These are phyloP conservation scores for Sinopyrophorus schimmeli DNA, from an alignment of 2,888 invertebrate species.

Conservation along the genomic window DNA sequence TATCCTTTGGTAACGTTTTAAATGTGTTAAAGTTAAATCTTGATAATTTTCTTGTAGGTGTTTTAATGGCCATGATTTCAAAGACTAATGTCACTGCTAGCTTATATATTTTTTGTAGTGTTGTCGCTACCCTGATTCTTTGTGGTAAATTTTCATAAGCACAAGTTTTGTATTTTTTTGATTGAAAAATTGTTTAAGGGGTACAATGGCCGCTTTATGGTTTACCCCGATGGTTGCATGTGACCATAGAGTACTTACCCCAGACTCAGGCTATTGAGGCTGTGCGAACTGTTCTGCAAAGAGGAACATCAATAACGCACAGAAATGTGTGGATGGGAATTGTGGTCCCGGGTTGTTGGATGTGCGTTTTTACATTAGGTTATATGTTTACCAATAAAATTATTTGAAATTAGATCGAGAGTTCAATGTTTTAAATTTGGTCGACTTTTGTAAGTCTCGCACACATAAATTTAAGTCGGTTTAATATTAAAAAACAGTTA, in stretches of 20 bases:
- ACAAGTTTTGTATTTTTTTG: not conserved
- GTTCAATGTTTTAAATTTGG: no score
- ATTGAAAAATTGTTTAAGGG: conserved; percentile 51
- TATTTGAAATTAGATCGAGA: not conserved
- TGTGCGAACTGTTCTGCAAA: conserved; percentile 70
- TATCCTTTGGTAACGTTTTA: conserved; percentile 32
- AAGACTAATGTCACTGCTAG: conserved; percentile 24
- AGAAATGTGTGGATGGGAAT: conserved; percentile 73
- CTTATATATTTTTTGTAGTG: conserved; percentile 23
- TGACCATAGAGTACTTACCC: conserved; percentile 69
- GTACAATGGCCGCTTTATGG: conserved; percentile 71
- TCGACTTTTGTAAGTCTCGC: no score
- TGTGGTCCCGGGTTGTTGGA: conserved; percentile 65
- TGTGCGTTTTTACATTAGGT: conserved; percentile 8
- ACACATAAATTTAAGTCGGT: no score
- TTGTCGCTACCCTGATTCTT: conserved; percentile 24
- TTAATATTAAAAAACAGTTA: no score
- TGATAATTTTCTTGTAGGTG: conserved; percentile 19
- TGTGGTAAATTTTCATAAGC: conserved; percentile 23
- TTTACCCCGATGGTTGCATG: conserved; percentile 64
- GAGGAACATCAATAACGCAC: conserved; percentile 69
- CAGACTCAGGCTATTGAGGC: conserved; percentile 76
- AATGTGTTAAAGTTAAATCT: not conserved
- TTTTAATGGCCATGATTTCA: conserved; percentile 23
- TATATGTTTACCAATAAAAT: conserved; percentile 8